Conservation (phyloP, 2,888 invertebrate genomes). For the Coronaproctus castanopsis region DNA sequence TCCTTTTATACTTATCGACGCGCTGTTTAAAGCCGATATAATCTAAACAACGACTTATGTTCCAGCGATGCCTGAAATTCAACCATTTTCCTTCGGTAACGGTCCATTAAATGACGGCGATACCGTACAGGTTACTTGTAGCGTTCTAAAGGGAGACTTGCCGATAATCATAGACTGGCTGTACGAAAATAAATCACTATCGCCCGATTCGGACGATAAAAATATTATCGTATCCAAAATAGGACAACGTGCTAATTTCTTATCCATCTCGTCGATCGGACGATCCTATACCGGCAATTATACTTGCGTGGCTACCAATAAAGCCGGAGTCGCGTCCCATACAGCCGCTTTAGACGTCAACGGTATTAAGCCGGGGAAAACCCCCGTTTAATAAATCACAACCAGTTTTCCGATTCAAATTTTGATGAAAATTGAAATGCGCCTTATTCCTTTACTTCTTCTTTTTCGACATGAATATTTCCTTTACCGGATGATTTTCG, state of each 20-base stretch:
- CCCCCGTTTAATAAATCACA: too few species aligned
- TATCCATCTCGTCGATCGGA: constrained; percentile 45
- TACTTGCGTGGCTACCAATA: constrained; percentile 52
- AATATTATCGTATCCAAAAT: constrained; percentile 20
- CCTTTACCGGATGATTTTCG: too few species aligned
- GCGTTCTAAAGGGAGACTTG: constrained; percentile 49
- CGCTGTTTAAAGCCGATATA: too few species aligned
- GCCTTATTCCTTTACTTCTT: too few species aligned
- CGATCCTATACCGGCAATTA: constrained; percentile 52
- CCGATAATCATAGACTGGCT: constrained; percentile 51
- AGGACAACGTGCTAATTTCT: constrained; percentile 34
- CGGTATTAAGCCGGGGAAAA: constrained; percentile 26
- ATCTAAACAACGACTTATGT: too few species aligned
- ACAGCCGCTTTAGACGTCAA: constrained; percentile 44
- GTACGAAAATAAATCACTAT: constrained; percentile 21
- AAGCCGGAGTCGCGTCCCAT: constrained; percentile 39
- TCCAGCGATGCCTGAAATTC: constrained; percentile 50
- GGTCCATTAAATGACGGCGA: constrained; percentile 47
- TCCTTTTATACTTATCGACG: too few species aligned
- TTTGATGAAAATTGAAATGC: too few species aligned
- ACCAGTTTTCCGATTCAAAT: too few species aligned
- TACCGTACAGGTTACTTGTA: constrained; percentile 43
- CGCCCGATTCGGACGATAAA: constrained; percentile 17
- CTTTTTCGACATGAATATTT: too few species aligned
- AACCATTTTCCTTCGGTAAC: constrained; percentile 41